These are phyloP conservation scores for Galagoides demidoff DNA, from an alignment of 2,797 vertebrate species.

Conservation along the genomic window DNA sequence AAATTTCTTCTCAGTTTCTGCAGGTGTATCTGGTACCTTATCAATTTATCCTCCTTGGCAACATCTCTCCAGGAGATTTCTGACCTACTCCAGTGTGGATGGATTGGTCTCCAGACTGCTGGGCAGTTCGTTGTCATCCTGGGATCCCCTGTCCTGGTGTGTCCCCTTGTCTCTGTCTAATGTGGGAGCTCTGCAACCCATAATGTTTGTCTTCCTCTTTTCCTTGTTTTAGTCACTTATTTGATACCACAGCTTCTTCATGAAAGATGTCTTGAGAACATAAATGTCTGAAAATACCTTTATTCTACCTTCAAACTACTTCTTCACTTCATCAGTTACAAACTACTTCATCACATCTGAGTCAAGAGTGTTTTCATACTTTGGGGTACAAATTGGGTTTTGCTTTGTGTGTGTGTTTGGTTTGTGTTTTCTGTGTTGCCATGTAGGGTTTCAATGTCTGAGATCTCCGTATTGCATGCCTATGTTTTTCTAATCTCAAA, in stretches of 20 bases:
- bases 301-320: not conserved
- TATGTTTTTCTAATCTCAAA: not conserved
- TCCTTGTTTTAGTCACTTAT: not conserved
- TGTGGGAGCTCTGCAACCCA: not conserved
- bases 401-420: not conserved
- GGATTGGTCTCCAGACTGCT: too few species aligned
- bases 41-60: not conserved
- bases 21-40: not conserved
- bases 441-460: not conserved
- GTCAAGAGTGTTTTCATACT: not conserved
- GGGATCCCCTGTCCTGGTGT: not conserved
- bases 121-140: not conserved
- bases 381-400: not conserved
- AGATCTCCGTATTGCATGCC: not conserved
- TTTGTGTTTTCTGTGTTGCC: not conserved
- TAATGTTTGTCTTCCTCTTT: not conserved
- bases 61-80: not conserved
- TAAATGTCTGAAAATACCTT: not conserved
- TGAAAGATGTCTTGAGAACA: not conserved
- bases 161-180: not conserved
- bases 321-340: not conserved
- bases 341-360: not conserved
- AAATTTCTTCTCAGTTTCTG: not conserved
- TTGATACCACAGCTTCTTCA: not conserved
- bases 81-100: rapidly evolving